Percentiles rank a stretch among this genome's conserved stretches.
Conservation (phyloP, 92 coral and sea anemone genomes). For the Porites divaricata region DNA sequence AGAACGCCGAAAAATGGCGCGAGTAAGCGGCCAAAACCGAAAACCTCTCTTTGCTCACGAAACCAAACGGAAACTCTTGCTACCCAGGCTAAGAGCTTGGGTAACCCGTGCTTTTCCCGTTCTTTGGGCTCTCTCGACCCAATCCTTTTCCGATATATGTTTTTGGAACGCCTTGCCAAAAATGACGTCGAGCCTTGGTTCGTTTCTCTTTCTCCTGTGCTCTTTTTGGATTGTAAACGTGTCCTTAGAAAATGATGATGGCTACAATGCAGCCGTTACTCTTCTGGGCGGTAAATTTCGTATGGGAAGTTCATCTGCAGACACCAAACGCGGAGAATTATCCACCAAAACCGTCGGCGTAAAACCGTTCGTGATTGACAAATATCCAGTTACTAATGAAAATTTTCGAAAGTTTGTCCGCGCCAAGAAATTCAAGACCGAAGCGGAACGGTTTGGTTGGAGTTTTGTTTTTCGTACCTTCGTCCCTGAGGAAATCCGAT, state of each 20-base stretch:
- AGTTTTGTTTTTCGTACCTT: slow-evolving; percentile 78
- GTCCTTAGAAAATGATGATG: neutral
- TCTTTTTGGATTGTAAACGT: neutral
- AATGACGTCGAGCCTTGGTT: slow-evolving; percentile 4
- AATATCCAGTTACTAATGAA: slow-evolving; percentile 88
- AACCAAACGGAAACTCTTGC: no score
- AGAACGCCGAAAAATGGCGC: no score
- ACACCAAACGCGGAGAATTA: slow-evolving; percentile 72
- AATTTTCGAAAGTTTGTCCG: slow-evolving; percentile 89
- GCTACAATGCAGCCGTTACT: slow-evolving; percentile 33
- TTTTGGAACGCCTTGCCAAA: slow-evolving; percentile 19
- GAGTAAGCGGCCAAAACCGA: no score
- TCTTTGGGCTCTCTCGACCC: neutral
- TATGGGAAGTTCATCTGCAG: slow-evolving; percentile 82
- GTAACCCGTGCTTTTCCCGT: neutral
- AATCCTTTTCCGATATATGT: neutral
- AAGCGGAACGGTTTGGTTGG: slow-evolving; percentile 91
- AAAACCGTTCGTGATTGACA: slow-evolving; percentile 79
- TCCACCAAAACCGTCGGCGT: slow-evolving; percentile 72
- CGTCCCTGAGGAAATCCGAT: slow-evolving; percentile 72
- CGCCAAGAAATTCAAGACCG: slow-evolving; percentile 84
- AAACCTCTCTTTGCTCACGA: no score
- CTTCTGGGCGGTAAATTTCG: slow-evolving; percentile 80
- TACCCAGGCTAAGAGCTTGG: neutral
- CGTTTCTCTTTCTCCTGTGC: neutral